Evolutionary conservation across 2,888 invertebrate species (phyloP), one percentile per base, ranked within the genome.

Genomic region (Plusia festucae): DNA sequence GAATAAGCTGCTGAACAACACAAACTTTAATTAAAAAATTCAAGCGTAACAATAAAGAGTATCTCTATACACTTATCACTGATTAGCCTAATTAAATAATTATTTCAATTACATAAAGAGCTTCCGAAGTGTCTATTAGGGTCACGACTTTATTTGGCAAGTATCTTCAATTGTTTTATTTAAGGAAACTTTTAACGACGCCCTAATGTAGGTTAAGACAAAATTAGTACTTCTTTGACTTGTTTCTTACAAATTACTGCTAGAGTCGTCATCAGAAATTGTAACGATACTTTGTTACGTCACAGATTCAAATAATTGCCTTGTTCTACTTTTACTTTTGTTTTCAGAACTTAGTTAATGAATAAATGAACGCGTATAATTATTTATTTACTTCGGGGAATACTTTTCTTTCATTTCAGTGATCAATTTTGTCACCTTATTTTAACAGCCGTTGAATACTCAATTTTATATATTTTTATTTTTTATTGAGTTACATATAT

Each of bases 171-270:
- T 46, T 57, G 40, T 46, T 11, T 63, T 55, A 63, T 64, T 67
- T 63, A 24, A 16, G 16, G 18, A 24, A 62, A 60, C 13, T 65
- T 66, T 52, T 65, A 46, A 55, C 52, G 34, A 40, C n/a, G n/a
- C 34, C n/a, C 0, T 15, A 52, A 74, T 60, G 32, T 70, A 62
- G 75, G 74, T 70, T 74, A 74, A 70, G 53, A 16, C 64, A 49
- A 44, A 60, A 66, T 64, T 73, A 68, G 11, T 51, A 60, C 9
- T 30, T 52, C 62, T 74, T 18, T 56, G 64, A 64, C 58, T 62
- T 70, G 58, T 66, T 65, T 65, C 44, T 49, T 57, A 58, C 58
- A 70, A 74, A 67, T 69, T 62, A 16, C 24, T 32, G 53, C 59
- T 64, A 62, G 22, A 73, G 18, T 49, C 20, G 53, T 32, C 63